phyloP scores from a whole-genome alignment of 2,888 invertebrate species.

The Exephanes ischioxanthus region DNA sequence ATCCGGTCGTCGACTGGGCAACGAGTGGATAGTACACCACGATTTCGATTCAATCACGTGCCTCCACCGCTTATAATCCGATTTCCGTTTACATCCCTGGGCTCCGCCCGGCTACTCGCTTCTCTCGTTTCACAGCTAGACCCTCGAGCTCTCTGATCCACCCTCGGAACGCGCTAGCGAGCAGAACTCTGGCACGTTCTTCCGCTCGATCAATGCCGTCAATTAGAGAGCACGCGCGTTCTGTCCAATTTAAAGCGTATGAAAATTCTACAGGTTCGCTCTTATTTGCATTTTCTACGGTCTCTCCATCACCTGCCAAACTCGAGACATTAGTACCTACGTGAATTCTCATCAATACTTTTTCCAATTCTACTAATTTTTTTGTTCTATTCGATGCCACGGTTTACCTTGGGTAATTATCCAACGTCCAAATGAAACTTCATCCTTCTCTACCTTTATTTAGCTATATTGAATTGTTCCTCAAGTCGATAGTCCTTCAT shows the following conservation, averaged over 20 bases:
- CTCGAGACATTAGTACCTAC: neutral
- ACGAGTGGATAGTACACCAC: conserved; percentile 31
- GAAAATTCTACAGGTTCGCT: conserved; percentile 17
- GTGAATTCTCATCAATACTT: neutral
- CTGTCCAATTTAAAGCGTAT: conserved; percentile 26
- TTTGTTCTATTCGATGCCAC: neutral
- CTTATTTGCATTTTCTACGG: neutral
- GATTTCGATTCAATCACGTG: conserved; percentile 66
- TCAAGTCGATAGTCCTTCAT: conserved; percentile 45
- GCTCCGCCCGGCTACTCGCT: conserved; percentile 45
- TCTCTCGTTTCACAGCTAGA: neutral
- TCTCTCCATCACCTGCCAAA: conserved; percentile 11
- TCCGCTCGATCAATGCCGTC: conserved; percentile 66
- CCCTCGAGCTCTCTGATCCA: conserved; percentile 8
- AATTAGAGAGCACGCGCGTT: conserved; percentile 59
- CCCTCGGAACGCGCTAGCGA: conserved; percentile 16
- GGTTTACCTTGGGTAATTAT: neutral
- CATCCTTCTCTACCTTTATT: neutral
- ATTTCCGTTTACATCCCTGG: conserved; percentile 64
- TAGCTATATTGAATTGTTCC: neutral
- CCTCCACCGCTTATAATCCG: conserved; percentile 65
- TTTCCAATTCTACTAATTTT: neutral
- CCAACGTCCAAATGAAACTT: neutral
- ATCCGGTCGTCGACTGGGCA: conserved; percentile 22
- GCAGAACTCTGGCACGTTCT: conserved; percentile 55